Evolutionary conservation across 2,888 invertebrate species (phyloP).

Genomic region (Spicauda simplicius): DNA sequence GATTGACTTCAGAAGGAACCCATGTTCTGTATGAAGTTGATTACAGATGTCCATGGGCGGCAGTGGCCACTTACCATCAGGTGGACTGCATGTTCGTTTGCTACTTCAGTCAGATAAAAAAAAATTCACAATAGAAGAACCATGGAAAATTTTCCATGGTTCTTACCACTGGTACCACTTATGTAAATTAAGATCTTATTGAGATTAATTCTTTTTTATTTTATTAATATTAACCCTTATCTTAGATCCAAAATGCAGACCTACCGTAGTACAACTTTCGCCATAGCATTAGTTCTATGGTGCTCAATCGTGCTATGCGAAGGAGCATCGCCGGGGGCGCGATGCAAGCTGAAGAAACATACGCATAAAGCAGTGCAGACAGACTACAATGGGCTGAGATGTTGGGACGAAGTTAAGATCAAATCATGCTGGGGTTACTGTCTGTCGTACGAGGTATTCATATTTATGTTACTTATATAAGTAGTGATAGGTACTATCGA

Average conservation of each 20-base stretch:
- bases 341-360: conserved; percentile 67
- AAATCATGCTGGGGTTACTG: conserved; percentile 92
- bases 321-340: conserved; percentile 51
- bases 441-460: background rate
- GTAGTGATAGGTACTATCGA: no score
- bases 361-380: conserved; percentile 74
- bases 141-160: no score
- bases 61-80: no score
- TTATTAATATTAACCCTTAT: background rate
- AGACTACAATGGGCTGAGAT: conserved; percentile 87
- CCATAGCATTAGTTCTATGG: conserved; percentile 50
- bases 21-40: no score
- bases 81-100: no score
- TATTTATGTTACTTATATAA: background rate
- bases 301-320: conserved; percentile 53
- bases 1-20: no score
- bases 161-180: no score
- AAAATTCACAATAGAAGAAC: no score
- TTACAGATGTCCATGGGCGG: no score
- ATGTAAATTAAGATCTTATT: no score
- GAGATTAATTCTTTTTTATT: no score
- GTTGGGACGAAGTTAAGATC: conserved; percentile 92
- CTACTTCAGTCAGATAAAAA: no score
- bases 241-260: conserved; percentile 45
- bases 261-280: conserved; percentile 42